A percentile compares a stretch with the other conserved stretches of the same genome.
phyloP scores from a whole-genome alignment of 2,888 invertebrate species.

The Pseudoips prasinana region DNA sequence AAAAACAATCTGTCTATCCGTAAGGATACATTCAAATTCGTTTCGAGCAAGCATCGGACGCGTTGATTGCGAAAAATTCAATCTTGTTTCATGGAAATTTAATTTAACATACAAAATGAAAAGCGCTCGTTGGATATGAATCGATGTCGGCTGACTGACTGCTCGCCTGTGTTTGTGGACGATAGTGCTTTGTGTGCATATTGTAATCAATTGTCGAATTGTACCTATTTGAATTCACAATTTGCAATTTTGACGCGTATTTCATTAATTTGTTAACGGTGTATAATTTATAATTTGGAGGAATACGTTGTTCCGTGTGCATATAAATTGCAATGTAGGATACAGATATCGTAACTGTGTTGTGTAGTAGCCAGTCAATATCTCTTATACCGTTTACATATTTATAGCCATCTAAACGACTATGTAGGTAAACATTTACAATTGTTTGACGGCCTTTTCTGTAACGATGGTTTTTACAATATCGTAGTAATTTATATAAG shows the following conservation, averaged over 20 bases:
- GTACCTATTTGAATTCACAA: slow-evolving; percentile 73
- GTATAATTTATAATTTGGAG: slow-evolving; percentile 40
- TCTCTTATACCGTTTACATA: too few relatives aligned
- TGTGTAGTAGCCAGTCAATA: too few relatives aligned
- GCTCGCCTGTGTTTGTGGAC: slow-evolving; percentile 76
- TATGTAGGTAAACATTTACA: too few relatives aligned
- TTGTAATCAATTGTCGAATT: slow-evolving; percentile 79
- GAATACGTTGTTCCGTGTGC: slow-evolving; percentile 15
- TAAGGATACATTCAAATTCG: slow-evolving; percentile 47
- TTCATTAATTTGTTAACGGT: slow-evolving; percentile 65
- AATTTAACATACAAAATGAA: slow-evolving; percentile 82
- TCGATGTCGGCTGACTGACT: slow-evolving; percentile 71
- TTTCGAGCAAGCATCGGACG: slow-evolving; percentile 51
- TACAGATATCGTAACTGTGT: too few relatives aligned
- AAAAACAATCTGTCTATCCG: slow-evolving; percentile 18
- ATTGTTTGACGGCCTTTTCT: too few relatives aligned
- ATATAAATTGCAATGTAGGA: not conserved
- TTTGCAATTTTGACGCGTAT: slow-evolving; percentile 75
- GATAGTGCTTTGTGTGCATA: slow-evolving; percentile 74
- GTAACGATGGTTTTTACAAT: too few relatives aligned
- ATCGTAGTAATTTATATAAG: too few relatives aligned
- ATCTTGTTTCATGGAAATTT: slow-evolving; percentile 82
- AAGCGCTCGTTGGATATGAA: slow-evolving; percentile 78
- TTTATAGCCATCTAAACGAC: too few relatives aligned
- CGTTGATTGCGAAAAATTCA: slow-evolving; percentile 81